phyloP scores from a whole-genome alignment of 2,888 invertebrate genomes.

The Sussaba pulchella region DNA sequence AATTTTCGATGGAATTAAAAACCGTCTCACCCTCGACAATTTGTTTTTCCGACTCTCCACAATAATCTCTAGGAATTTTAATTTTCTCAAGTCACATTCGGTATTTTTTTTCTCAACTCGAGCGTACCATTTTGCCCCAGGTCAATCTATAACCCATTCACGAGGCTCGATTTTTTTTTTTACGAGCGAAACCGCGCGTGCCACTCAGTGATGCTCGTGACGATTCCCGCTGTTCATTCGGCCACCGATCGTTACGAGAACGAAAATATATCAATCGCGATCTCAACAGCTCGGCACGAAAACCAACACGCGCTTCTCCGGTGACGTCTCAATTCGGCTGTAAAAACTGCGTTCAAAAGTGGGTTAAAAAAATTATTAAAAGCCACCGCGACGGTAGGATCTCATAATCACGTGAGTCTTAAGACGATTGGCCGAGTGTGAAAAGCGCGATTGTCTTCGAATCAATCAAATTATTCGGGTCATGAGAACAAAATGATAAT shows the following conservation, averaged over 20 bases:
- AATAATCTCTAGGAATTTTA: no score
- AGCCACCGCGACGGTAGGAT: no score
- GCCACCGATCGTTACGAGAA: constrained; percentile 30
- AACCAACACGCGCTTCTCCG: constrained; percentile 16
- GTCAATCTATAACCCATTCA: constrained; percentile 5
- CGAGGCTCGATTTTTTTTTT: constrained; percentile 2
- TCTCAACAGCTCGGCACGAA: not conserved
- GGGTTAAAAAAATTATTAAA: constrained; percentile 7
- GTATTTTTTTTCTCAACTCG: no score
- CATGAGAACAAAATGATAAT: constrained; percentile 10
- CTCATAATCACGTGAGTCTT: no score
- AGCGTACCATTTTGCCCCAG: no score
- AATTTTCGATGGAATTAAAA: no score
- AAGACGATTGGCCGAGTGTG: no score
- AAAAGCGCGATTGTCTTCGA: not conserved
- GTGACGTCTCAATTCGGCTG: constrained; percentile 19
- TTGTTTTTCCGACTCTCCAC: no score
- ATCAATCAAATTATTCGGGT: constrained; percentile 9
- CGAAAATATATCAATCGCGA: constrained; percentile 19
- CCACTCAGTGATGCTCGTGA: no score
- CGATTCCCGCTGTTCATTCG: not conserved
- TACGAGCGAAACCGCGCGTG: not conserved
- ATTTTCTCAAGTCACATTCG: no score
- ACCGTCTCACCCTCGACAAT: no score
- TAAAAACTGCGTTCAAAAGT: not conserved